Evolutionary conservation across 2,113 vertebrate species (phyloP), one percentile per base, ranked within the genome.

Genomic region (Anhinga rufa): DNA sequence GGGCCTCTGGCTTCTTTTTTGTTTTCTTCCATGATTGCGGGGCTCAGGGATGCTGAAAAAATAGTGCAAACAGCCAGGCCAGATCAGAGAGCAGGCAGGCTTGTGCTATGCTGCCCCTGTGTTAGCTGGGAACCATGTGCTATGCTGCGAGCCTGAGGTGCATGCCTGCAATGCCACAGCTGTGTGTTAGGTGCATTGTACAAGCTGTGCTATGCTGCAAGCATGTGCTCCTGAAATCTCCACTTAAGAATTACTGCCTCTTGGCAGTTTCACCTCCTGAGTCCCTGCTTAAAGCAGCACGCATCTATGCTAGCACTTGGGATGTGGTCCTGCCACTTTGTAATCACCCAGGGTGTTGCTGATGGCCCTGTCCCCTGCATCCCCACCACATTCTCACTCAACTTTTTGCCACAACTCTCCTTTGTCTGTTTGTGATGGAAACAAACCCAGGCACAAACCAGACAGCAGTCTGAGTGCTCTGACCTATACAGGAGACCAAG

Each of bases 131-230:
- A 52, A 32, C 36, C 3, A 0, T 21, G 60, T 26, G 40, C 32
- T 26, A 2, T 11, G 38, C 69, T 13, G n/a, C 0, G 5, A 29
- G n/a, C 7, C 0, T 1, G 4, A 25, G 25, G 12, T 9, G 31
- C 10, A 0, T 6, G 46, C 26, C 32, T 36, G 34, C 34, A 11
- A 14, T 7, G n/a, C 52, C 7, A 3, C 46, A 31, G 82, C 28
- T 52, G 15, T 24, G 25, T 32, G 24, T 17, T 15, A 7, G 18
- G 15, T 31, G 68, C 4, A 2, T 9, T 31, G 32, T 9, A 1
- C 75, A n/a, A 38, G n/a, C 2, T 2, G 2, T 29, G 38, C 58
- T 31, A 2, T 7, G 34, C 46, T 38, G 48, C 15, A 14, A 69
- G 34, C 5, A 1, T 8, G 22, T 4, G 15, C 28, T 60, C 46